Evolutionary conservation across 2,888 invertebrate species (phyloP).

Genomic region (Lamellibrachia satsuma): DNA sequence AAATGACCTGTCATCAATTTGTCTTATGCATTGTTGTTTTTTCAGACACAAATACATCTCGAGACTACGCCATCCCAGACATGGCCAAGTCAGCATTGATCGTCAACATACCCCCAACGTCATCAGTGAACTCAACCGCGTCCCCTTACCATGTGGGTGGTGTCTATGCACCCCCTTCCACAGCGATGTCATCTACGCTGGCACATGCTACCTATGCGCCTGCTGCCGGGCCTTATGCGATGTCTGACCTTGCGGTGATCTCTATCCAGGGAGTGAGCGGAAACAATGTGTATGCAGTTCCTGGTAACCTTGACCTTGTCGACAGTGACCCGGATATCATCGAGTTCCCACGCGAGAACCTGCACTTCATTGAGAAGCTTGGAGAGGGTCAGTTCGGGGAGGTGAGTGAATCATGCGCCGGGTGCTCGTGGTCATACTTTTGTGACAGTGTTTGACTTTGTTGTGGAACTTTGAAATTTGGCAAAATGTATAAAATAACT

Average conservation of each 20-base stretch:
- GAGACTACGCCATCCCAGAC: conserved; percentile 63
- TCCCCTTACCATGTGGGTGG: neutral
- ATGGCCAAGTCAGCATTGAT: conserved; percentile 58
- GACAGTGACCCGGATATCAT: conserved; percentile 66
- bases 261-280: conserved; percentile 58
- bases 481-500: neutral
- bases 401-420: conserved; percentile 66
- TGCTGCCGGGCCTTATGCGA: neutral
- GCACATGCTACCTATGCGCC: neutral
- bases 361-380: conserved; percentile 85
- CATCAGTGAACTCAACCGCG: neutral
- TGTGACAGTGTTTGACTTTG: neutral
- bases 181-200: neutral
- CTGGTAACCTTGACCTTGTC: conserved; percentile 41
- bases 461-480: neutral
- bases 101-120: conserved; percentile 33
- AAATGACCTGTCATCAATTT: neutral
- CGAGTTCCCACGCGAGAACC: conserved; percentile 83
- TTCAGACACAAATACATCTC: conserved; percentile 47
- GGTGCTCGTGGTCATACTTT: neutral
- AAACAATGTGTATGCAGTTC: conserved; percentile 68
- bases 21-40: conserved; percentile 25
- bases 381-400: conserved; percentile 89
- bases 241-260: neutral
- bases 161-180: neutral